These are phyloP conservation scores for Tor tambroides DNA, from an alignment of 2,113 vertebrate genomes.

Conservation along the genomic window DNA sequence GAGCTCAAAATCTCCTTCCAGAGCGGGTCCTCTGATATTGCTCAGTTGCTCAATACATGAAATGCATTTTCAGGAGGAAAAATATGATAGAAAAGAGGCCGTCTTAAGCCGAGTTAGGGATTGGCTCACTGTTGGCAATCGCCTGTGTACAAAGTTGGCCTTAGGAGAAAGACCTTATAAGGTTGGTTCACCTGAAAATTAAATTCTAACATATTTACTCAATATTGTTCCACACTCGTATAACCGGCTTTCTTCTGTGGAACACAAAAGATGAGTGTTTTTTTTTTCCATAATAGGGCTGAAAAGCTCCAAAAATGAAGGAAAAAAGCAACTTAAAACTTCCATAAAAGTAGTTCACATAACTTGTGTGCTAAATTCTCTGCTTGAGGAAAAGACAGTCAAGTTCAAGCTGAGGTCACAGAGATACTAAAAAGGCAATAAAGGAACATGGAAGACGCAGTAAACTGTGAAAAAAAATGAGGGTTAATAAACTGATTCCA, in stretches of 20 bases:
- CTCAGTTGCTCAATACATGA: neutral
- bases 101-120: constrained; percentile 2
- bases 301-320: neutral
- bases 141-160: neutral
- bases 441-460: neutral
- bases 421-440: neutral
- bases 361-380: neutral
- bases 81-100: neutral
- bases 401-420: neutral
- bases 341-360: neutral
- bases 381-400: neutral
- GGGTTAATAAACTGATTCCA: constrained; percentile 2
- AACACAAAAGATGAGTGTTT: neutral
- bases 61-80: neutral
- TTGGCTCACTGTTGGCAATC: constrained; percentile 3
- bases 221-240: neutral
- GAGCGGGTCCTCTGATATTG: neutral
- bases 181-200: constrained; percentile 4
- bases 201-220: neutral
- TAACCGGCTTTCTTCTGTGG: neutral
- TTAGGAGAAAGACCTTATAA: neutral
- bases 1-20: neutral
- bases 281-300: neutral
- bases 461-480: neutral
- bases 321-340: neutral